Percentiles rank a stretch among this genome's conserved stretches.
These are phyloP conservation scores for Standfussiana lucernea DNA, from an alignment of 2,888 invertebrate genomes.

Conservation along the genomic window DNA sequence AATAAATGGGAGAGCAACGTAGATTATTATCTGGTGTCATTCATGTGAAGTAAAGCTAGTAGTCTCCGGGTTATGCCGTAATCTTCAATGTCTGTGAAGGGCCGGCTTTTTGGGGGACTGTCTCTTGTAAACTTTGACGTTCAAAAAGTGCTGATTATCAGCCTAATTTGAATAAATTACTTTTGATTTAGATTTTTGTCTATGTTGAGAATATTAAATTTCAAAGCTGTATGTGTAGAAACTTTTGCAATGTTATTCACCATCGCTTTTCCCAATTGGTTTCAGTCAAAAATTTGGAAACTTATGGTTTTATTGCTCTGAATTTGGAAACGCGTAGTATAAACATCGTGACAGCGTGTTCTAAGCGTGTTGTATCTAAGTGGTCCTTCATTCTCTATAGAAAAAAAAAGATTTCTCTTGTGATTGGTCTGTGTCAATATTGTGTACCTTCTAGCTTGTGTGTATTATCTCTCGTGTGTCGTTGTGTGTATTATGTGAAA, in stretches of 20 bases:
- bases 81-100: background rate
- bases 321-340: background rate
- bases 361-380: too few relatives aligned
- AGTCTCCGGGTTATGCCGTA: background rate
- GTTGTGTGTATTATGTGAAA: too few relatives aligned
- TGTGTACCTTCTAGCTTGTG: background rate
- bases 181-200: too few relatives aligned
- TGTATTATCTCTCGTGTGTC: too few relatives aligned
- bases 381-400: background rate
- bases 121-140: too few relatives aligned
- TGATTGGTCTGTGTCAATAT: background rate
- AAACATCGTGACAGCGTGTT: too few relatives aligned
- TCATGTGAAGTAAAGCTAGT: constrained; percentile 6
- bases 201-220: background rate
- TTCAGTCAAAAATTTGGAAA: background rate
- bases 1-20: constrained; percentile 14
- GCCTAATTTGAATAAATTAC: too few relatives aligned
- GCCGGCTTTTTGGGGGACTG: too few relatives aligned
- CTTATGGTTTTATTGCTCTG: background rate
- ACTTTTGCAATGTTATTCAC: background rate
- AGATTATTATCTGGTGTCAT: constrained; percentile 39
- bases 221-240: background rate
- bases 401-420: background rate
- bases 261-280: background rate
- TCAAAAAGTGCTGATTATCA: too few relatives aligned